phyloP scores from a whole-genome alignment of 1,140 invertebrate species.

The Lysiphlebus fabarum region DNA sequence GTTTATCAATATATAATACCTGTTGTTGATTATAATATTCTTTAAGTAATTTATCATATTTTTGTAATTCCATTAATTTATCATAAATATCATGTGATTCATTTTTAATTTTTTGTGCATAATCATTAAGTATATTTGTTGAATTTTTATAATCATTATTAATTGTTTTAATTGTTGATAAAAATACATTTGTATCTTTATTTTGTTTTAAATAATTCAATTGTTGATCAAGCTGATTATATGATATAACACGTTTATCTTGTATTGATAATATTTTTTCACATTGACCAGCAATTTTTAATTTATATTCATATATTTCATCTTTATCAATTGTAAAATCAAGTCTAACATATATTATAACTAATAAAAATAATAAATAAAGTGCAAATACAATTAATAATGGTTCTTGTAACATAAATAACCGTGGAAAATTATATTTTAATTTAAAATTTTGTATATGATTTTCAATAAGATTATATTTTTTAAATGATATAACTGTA shows the following conservation, averaged over 20 bases:
- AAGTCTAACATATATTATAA: slow-evolving; percentile 91
- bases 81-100: slow-evolving; percentile 65
- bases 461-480: slow-evolving; percentile 90
- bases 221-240: slow-evolving; percentile 65
- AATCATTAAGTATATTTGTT: slow-evolving; percentile 58
- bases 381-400: slow-evolving; percentile 84
- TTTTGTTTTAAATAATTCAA: slow-evolving; percentile 63
- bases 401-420: slow-evolving; percentile 88
- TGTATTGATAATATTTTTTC: slow-evolving; percentile 62
- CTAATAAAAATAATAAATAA: slow-evolving; percentile 84
- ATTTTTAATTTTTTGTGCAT: slow-evolving; percentile 61
- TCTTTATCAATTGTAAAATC: slow-evolving; percentile 87
- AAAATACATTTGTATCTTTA: slow-evolving; percentile 62
- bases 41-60: slow-evolving; percentile 58
- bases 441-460: slow-evolving; percentile 92
- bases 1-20: slow-evolving; percentile 62
- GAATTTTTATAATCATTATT: slow-evolving; percentile 65
- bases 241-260: slow-evolving; percentile 62
- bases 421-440: slow-evolving; percentile 83
- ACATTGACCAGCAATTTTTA: slow-evolving; percentile 57
- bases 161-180: slow-evolving; percentile 60
- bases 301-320: slow-evolving; percentile 60
- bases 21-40: slow-evolving; percentile 58
- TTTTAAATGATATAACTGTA: slow-evolving; percentile 81
- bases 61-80: slow-evolving; percentile 65